Conservation (phyloP, 2,797 vertebrate genomes). For the Heliangelus exortis region DNA sequence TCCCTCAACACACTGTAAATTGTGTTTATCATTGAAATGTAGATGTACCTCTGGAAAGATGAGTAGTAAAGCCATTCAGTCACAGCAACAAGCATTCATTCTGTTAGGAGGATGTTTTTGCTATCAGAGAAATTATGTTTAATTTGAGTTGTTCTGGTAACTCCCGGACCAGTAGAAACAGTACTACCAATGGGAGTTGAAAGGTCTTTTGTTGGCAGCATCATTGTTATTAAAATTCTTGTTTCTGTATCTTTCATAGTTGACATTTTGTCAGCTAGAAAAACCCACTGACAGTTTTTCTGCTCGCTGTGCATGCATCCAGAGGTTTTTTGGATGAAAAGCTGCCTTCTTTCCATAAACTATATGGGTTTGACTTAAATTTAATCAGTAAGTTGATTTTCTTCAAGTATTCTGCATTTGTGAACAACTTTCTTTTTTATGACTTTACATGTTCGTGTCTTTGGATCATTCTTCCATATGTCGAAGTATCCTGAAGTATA, state of each 20-base stretch:
- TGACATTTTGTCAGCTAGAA: neutral
- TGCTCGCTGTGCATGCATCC: rapidly evolving
- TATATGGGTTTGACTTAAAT: neutral
- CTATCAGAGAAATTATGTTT: neutral
- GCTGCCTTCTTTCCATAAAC: neutral
- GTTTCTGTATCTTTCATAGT: neutral
- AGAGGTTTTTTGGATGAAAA: neutral
- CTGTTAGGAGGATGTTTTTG: neutral
- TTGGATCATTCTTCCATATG: neutral
- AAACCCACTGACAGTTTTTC: neutral
- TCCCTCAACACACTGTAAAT: neutral
- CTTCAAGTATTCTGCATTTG: neutral
- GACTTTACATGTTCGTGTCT: neutral
- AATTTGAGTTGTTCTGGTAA: neutral
- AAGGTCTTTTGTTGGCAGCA: neutral
- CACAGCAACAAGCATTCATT: neutral
- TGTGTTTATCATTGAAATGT: rapidly evolving
- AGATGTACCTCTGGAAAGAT: neutral
- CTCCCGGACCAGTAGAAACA: neutral
- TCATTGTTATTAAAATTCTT: neutral
- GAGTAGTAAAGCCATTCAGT: neutral
- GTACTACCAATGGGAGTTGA: neutral
- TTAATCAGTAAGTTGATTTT: neutral
- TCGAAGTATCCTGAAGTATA: neutral
- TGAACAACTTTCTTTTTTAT: neutral